These are phyloP conservation scores for Branchellion lobata DNA, from an alignment of 2,888 invertebrate genomes.

Conservation along the genomic window DNA sequence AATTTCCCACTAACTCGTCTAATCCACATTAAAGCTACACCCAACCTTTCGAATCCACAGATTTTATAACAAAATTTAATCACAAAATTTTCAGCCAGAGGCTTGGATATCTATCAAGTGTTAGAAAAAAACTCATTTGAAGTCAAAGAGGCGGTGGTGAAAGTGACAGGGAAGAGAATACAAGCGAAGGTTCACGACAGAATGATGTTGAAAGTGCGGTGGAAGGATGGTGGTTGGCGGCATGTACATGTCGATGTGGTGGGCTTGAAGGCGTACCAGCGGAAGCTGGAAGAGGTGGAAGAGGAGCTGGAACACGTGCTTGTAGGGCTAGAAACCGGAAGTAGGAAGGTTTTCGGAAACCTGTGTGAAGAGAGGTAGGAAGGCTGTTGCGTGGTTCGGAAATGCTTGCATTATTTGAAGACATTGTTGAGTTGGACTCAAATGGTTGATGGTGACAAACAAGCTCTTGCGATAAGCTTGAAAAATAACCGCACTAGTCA, in stretches of 20 bases:
- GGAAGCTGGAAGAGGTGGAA: slow-evolving; percentile 60
- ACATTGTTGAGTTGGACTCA: not conserved
- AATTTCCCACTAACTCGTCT: too few relatives aligned
- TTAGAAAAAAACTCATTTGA: slow-evolving; percentile 62
- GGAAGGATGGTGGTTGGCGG: slow-evolving; percentile 62
- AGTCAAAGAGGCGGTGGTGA: slow-evolving; percentile 61
- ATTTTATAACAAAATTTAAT: too few relatives aligned
- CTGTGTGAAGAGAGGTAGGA: slow-evolving; percentile 60
- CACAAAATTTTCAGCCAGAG: slow-evolving; percentile 58
- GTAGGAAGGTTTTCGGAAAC: slow-evolving; percentile 61
- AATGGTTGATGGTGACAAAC: too few relatives aligned
- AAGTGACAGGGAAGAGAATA: slow-evolving; percentile 61
- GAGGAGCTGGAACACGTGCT: slow-evolving; percentile 60
- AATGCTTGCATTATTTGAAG: not conserved
- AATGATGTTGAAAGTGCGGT: slow-evolving; percentile 62
- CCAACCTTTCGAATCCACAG: too few relatives aligned
- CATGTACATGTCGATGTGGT: slow-evolving; percentile 63
- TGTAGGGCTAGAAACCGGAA: slow-evolving; percentile 61
- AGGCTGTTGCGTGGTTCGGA: not conserved
- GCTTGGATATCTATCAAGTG: slow-evolving; percentile 61
- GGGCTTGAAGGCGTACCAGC: slow-evolving; percentile 62
- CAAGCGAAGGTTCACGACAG: slow-evolving; percentile 62
- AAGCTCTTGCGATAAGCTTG: too few relatives aligned
- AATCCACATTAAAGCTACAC: not conserved
- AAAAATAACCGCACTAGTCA: too few relatives aligned